phyloP scores from a whole-genome alignment of 2,797 vertebrate species.

The Champsocephalus esox region DNA sequence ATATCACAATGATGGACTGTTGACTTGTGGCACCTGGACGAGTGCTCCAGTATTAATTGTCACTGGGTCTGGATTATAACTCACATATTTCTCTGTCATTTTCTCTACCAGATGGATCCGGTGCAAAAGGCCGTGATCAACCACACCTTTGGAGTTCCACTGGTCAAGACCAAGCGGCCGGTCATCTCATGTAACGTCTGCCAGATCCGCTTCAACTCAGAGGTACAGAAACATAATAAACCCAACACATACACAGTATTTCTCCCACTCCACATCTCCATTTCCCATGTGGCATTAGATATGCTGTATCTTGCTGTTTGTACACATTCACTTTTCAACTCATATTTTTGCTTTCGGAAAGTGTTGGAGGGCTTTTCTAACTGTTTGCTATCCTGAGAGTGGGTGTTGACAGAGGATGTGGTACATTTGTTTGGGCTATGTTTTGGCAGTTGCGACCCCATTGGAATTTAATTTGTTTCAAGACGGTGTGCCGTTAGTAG shows the following conservation, averaged over 20 bases:
- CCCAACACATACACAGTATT: not conserved
- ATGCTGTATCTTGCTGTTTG: constrained; percentile 20
- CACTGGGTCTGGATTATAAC: constrained; percentile 26
- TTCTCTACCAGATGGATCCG: constrained; percentile 90
- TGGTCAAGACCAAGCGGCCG: constrained; percentile 91
- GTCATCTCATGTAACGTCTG: constrained; percentile 95
- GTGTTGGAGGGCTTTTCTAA: constrained; percentile 20
- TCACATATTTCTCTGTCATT: constrained; percentile 47
- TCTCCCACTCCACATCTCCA: not conserved
- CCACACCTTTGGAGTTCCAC: constrained; percentile 91
- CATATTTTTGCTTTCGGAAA: constrained; percentile 12
- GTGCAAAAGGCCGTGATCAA: constrained; percentile 94
- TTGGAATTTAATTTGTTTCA: constrained; percentile 70
- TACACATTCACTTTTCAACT: constrained; percentile 8
- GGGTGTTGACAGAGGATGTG: constrained; percentile 45
- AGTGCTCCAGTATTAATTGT: not conserved
- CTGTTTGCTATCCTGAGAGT: constrained; percentile 29
- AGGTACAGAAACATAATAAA: constrained; percentile 78
- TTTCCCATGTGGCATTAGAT: constrained; percentile 11
- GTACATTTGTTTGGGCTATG: constrained; percentile 53
- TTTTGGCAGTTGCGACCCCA: constrained; percentile 56
- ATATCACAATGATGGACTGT: constrained; percentile 25
- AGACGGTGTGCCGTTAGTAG: constrained; percentile 35
- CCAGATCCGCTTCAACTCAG: constrained; percentile 96
- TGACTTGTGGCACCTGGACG: constrained; percentile 15